phyloP scores from a whole-genome alignment of 2,888 invertebrate genomes.

The Mechanitis mazaeus region DNA sequence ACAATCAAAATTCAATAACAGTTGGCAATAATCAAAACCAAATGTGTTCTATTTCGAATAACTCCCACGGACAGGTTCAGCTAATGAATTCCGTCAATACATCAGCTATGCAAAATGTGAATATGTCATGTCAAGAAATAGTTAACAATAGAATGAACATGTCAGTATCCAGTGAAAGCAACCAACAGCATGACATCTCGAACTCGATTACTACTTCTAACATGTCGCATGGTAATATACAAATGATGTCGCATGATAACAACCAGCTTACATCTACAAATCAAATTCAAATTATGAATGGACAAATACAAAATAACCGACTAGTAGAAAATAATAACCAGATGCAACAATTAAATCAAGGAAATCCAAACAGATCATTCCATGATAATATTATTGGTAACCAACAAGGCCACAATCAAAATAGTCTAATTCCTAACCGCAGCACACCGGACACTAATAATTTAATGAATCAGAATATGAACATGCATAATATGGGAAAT shows the following conservation, averaged over 20 bases:
- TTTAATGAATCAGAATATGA: constrained; percentile 63
- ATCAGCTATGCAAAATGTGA: constrained; percentile 57
- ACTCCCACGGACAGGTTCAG: constrained; percentile 59
- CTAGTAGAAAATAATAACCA: constrained; percentile 55
- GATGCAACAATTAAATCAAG: constrained; percentile 59
- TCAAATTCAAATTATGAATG: constrained; percentile 71
- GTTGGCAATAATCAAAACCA: constrained; percentile 60
- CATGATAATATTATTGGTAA: constrained; percentile 58
- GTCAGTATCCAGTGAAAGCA: constrained; percentile 48
- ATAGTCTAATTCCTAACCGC: constrained; percentile 56
- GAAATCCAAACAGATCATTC: constrained; percentile 50
- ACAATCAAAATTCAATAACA: constrained; percentile 57
- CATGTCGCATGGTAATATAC: constrained; percentile 61
- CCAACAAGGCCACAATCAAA: constrained; percentile 57
- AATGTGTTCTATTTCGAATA: constrained; percentile 61
- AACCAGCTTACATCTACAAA: constrained; percentile 54
- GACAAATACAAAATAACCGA: constrained; percentile 67
- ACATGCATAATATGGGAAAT: constrained; percentile 56
- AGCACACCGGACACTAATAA: constrained; percentile 57
- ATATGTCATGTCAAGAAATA: constrained; percentile 64
- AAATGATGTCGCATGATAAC: constrained; percentile 60
- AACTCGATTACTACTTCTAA: constrained; percentile 45
- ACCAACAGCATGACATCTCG: constrained; percentile 57
- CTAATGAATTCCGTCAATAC: constrained; percentile 63
- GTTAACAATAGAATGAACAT: constrained; percentile 57